phyloP scores from a whole-genome alignment of 2,888 invertebrate species.

The Melinaea menophilus region DNA sequence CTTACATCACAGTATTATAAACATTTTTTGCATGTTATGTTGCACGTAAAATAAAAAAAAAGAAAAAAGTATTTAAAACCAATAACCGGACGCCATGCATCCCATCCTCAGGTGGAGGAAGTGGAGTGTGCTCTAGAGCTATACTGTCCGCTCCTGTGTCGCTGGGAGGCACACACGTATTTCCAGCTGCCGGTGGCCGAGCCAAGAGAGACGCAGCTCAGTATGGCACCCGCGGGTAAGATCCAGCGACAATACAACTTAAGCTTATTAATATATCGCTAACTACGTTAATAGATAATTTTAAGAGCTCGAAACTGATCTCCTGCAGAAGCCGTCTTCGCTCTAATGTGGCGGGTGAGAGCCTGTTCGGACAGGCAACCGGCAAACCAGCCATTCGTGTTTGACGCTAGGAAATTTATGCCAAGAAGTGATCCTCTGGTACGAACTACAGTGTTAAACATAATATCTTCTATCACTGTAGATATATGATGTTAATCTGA shows the following conservation, averaged over 20 bases:
- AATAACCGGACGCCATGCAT: too few relatives aligned
- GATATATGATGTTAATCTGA: not conserved
- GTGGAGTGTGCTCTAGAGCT: constrained; percentile 60
- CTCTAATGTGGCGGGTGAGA: constrained; percentile 62
- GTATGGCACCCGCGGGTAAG: constrained; percentile 47
- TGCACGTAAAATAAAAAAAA: too few relatives aligned
- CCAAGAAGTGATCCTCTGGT: constrained; percentile 49
- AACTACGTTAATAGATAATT: not conserved
- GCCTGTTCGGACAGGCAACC: constrained; percentile 35
- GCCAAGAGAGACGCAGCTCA: constrained; percentile 47
- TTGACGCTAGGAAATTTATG: constrained; percentile 44
- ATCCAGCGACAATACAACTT: not conserved
- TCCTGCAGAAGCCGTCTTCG: constrained; percentile 55
- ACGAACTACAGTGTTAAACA: constrained; percentile 21
- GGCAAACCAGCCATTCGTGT: constrained; percentile 39
- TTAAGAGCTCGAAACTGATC: not conserved
- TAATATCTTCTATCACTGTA: too few relatives aligned
- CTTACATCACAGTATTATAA: too few relatives aligned
- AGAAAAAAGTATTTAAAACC: too few relatives aligned
- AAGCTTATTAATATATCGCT: not conserved
- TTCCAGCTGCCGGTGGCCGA: constrained; percentile 60
- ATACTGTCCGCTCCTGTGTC: constrained; percentile 43
- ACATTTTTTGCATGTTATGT: too few relatives aligned
- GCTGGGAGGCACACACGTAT: constrained; percentile 57
- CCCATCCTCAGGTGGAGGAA: constrained; percentile 48